Conservation (phyloP, 2,113 vertebrate species). For the Mobula birostris region DNA sequence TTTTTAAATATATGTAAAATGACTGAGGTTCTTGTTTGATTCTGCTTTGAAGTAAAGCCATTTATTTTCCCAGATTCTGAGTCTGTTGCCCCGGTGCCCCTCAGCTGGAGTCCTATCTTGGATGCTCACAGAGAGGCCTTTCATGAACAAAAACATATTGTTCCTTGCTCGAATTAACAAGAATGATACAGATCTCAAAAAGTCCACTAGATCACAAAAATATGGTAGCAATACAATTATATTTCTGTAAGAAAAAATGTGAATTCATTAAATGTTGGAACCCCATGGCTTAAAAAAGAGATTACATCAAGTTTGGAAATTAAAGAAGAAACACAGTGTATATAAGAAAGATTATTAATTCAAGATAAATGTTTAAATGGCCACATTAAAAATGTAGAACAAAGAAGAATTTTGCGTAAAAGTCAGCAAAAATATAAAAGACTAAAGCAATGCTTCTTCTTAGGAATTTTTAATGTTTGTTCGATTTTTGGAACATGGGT, state of each 20-base stretch:
- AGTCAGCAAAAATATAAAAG: background rate
- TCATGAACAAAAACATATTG: too few relatives aligned
- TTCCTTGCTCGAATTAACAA: background rate
- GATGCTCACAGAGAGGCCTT: too few relatives aligned
- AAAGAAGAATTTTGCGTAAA: background rate
- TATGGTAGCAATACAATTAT: background rate
- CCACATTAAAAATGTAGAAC: background rate
- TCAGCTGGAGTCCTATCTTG: too few relatives aligned
- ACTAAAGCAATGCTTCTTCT: background rate
- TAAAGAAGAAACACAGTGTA: background rate
- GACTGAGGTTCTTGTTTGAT: too few relatives aligned
- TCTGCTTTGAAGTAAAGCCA: too few relatives aligned
- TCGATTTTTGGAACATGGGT: too few relatives aligned
- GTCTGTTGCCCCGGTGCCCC: too few relatives aligned
- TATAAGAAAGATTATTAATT: background rate
- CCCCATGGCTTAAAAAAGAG: background rate
- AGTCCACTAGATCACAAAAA: background rate
- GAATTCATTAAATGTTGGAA: background rate
- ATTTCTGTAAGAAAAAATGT: background rate
- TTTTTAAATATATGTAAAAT: background rate
- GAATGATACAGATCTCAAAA: background rate
- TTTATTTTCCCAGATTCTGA: too few relatives aligned
- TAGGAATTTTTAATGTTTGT: too few relatives aligned
- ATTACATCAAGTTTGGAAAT: background rate
- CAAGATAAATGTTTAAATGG: background rate